Percentiles rank a stretch among this genome's conserved stretches.
Conservation (phyloP, 2,797 vertebrate species). For the Enteromius fasciolatus region DNA sequence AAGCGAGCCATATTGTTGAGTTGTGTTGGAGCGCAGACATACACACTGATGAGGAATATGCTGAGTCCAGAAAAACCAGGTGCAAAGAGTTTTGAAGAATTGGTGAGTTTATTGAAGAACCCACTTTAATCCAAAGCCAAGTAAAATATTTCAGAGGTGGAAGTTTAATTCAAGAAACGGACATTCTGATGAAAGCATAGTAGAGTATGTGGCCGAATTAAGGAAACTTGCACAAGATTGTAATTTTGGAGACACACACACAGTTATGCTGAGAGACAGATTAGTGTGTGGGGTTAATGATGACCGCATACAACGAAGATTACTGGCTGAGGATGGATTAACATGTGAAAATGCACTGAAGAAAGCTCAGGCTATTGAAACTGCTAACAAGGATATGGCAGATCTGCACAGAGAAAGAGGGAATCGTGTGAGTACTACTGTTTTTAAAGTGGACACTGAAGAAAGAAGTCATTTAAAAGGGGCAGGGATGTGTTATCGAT, state of each 20-base stretch:
- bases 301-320: slow-evolving; percentile 10
- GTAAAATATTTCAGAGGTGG: slow-evolving; percentile 24
- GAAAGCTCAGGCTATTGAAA: slow-evolving; percentile 25
- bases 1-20: background rate
- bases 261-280: slow-evolving; percentile 33
- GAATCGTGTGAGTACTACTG: background rate
- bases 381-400: slow-evolving; percentile 26
- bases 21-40: no score
- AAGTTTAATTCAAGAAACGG: slow-evolving; percentile 17
- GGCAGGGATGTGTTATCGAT: background rate
- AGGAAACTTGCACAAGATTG: slow-evolving; percentile 39
- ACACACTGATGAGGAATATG: background rate
- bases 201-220: slow-evolving; percentile 34
- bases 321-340: slow-evolving; percentile 28
- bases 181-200: slow-evolving; percentile 6
- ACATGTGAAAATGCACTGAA: slow-evolving; percentile 8
- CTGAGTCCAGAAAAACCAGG: background rate
- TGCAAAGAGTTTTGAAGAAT: slow-evolving; percentile 12
- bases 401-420: slow-evolving; percentile 8
- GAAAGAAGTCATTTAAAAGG: background rate
- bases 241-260: slow-evolving; percentile 4
- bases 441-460: background rate
- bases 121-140: slow-evolving; percentile 2
- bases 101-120: background rate
- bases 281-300: slow-evolving; percentile 48